These are phyloP conservation scores for Drosophila pseudoananassae DNA, from an alignment of 1,140 invertebrate genomes.

Conservation along the genomic window DNA sequence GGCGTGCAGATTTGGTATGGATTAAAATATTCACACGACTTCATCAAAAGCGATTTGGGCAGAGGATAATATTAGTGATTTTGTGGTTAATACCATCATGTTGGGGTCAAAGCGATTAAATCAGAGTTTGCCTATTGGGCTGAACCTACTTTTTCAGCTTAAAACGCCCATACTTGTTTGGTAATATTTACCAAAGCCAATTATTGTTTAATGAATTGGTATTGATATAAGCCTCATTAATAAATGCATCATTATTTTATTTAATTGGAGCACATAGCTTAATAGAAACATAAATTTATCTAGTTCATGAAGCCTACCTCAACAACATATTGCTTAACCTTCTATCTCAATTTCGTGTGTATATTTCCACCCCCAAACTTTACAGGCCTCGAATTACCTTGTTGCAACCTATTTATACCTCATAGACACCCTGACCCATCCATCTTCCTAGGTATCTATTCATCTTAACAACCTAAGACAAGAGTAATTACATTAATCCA, in stretches of 20 bases:
- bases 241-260: no score
- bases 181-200: no score
- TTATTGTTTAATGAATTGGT: not conserved
- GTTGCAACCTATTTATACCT: constrained; percentile 4
- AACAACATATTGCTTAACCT: not conserved
- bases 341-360: no score
- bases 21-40: constrained; percentile 45
- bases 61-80: constrained; percentile 7
- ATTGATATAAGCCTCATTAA: not conserved
- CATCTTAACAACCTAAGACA: constrained; percentile 65
- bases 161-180: not conserved
- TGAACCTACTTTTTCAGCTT: not conserved
- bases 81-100: constrained; percentile 15
- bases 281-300: no score
- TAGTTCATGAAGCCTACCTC: constrained; percentile 1
- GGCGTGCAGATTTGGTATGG: constrained; percentile 24
- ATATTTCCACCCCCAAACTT: not conserved
- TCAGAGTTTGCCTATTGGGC: not conserved
- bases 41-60: constrained; percentile 23
- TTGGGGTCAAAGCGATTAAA: constrained; percentile 14
- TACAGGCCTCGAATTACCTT: constrained; percentile 26
- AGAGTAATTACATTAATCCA: constrained; percentile 79
- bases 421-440: constrained; percentile 16
- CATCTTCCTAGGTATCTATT: constrained; percentile 35
- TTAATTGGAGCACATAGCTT: no score